Evolutionary conservation across 2,888 invertebrate genomes (phyloP).

Genomic region (Nomada fabriciana): DNA sequence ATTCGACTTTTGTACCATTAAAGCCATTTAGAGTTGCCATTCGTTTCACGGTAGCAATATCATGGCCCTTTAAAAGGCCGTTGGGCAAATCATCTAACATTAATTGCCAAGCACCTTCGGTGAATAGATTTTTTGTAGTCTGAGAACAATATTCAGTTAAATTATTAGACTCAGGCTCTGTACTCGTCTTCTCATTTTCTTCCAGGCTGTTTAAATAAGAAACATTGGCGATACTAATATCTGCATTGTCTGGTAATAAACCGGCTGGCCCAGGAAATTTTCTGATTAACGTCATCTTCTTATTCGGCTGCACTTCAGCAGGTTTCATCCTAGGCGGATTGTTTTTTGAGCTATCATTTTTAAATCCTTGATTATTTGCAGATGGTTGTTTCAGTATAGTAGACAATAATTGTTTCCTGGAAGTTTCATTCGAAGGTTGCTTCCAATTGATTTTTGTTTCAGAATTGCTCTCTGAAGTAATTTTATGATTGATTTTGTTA

Average conservation of each 20-base stretch:
- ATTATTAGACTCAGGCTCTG: slow-evolving; percentile 54
- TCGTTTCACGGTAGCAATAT: slow-evolving; percentile 78
- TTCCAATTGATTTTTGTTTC: neutral
- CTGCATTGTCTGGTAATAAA: slow-evolving; percentile 80
- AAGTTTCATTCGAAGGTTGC: neutral
- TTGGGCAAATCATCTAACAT: slow-evolving; percentile 79
- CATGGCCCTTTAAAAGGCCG: slow-evolving; percentile 74
- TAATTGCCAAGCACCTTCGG: slow-evolving; percentile 79
- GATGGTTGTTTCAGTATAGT: slow-evolving; percentile 33
- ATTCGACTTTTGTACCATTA: slow-evolving; percentile 75
- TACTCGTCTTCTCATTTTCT: slow-evolving; percentile 49
- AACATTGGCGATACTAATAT: slow-evolving; percentile 39
- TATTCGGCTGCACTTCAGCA: slow-evolving; percentile 13
- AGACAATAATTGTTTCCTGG: slow-evolving; percentile 39
- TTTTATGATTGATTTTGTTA: neutral
- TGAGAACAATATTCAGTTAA: slow-evolving; percentile 61
- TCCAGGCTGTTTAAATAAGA: slow-evolving; percentile 55
- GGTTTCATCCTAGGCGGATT: slow-evolving; percentile 5
- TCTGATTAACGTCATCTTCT: slow-evolving; percentile 75
- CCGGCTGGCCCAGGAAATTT: slow-evolving; percentile 86
- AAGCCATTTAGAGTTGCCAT: slow-evolving; percentile 68
- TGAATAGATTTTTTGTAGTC: slow-evolving; percentile 78
- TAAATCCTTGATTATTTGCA: neutral
- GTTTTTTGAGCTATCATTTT: neutral
- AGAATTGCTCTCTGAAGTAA: neutral